A percentile compares a stretch with the other conserved stretches of the same genome.
Evolutionary conservation across 1,140 invertebrate species (phyloP).

Genomic region (Elysia chlorotica): DNA sequence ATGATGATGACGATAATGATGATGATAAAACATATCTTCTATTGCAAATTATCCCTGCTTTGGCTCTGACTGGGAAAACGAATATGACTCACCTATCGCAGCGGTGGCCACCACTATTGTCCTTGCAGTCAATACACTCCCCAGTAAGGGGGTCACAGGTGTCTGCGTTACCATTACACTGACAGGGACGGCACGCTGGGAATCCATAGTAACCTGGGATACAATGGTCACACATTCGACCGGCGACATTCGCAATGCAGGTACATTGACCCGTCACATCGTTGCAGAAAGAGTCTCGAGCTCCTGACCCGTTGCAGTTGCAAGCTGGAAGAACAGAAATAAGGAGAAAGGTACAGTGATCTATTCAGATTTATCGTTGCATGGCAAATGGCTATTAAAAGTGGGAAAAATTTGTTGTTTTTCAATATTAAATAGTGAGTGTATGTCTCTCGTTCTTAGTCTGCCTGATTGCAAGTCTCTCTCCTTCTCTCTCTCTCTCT

Average conservation of each 20-base stretch:
- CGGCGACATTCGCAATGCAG: constrained; percentile 89
- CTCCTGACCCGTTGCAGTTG: constrained; percentile 93
- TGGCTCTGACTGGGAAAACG: neutral
- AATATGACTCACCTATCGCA: constrained; percentile 75
- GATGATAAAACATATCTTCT: too few relatives aligned
- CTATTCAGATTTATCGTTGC: too few relatives aligned
- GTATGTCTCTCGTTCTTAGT: too few relatives aligned
- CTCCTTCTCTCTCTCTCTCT: neutral
- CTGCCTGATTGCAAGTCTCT: neutral
- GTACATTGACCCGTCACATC: constrained; percentile 89
- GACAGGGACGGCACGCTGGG: constrained; percentile 91
- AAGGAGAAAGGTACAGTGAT: too few relatives aligned
- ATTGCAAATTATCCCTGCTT: neutral
- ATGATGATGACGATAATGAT: too few relatives aligned
- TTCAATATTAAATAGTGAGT: too few relatives aligned
- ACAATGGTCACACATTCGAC: constrained; percentile 75
- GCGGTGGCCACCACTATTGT: constrained; percentile 83
- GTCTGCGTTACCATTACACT: constrained; percentile 96
- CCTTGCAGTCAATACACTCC: constrained; percentile 86
- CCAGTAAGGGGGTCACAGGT: constrained; percentile 90
- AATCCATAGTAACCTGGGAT: constrained; percentile 69
- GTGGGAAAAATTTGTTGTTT: too few relatives aligned
- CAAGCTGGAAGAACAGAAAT: too few relatives aligned
- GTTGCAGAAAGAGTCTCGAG: constrained; percentile 95
- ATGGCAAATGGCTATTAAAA: too few relatives aligned